Percentiles rank a stretch among this genome's conserved stretches.
Conservation (phyloP, 2,888 invertebrate genomes). For the Stictocephala bisonia region DNA sequence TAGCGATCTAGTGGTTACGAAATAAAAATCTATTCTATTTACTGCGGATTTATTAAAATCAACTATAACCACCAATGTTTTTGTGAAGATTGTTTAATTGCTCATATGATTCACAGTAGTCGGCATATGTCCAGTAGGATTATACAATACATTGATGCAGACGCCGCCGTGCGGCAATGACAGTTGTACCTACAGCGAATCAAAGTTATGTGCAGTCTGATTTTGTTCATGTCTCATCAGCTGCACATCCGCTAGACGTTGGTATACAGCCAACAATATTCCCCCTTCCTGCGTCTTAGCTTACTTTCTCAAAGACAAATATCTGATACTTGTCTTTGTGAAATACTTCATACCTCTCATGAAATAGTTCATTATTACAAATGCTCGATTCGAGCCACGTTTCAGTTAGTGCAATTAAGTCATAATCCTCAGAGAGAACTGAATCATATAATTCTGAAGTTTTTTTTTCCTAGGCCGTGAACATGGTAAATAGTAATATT, state of each 20-base stretch:
- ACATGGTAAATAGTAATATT: constrained; percentile 12
- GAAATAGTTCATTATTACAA: background rate
- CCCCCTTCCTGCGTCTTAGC: background rate
- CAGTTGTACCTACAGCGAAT: background rate
- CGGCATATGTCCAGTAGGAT: background rate
- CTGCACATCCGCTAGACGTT: background rate
- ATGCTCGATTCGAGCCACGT: background rate
- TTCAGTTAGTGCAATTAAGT: constrained; percentile 4
- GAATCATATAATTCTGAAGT: background rate
- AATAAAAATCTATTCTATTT: background rate
- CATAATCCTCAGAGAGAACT: constrained; percentile 23
- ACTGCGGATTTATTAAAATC: constrained; percentile 1
- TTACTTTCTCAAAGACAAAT: too few species aligned
- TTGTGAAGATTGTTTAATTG: background rate
- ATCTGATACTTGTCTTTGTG: background rate
- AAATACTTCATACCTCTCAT: background rate
- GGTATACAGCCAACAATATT: constrained; percentile 2
- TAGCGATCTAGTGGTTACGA: background rate
- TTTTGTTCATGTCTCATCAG: background rate
- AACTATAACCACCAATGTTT: background rate
- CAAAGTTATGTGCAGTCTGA: background rate
- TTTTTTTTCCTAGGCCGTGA: constrained; percentile 20
- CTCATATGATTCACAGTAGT: background rate
- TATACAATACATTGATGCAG: background rate
- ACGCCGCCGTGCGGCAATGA: background rate